Evolutionary conservation across 2,888 invertebrate genomes (phyloP).

Genomic region (Omphaloscelis lunosa): DNA sequence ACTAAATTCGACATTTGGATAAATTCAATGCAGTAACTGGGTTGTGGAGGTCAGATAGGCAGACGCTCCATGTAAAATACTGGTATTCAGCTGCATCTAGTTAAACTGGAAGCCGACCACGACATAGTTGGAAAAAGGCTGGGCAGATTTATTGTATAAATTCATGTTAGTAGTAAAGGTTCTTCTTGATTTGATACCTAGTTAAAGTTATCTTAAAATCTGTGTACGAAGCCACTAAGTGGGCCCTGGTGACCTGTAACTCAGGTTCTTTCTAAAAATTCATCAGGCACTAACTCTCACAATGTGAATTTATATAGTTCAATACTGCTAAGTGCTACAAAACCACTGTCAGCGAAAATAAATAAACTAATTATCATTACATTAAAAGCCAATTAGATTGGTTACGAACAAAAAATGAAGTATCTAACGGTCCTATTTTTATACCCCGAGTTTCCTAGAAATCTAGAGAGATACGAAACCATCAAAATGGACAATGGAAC

Average conservation of each 20-base stretch:
- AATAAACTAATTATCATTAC: no score
- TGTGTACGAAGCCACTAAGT: background rate
- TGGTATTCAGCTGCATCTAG: no score
- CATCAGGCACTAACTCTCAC: background rate
- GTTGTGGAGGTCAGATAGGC: no score
- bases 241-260: background rate
- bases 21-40: background rate
- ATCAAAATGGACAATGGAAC: slow-evolving; percentile 25
- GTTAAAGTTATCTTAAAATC: background rate
- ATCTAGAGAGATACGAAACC: slow-evolving; percentile 9
- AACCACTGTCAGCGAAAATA: no score
- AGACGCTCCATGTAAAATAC: no score
- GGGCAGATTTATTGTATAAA: background rate
- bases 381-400: background rate
- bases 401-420: background rate
- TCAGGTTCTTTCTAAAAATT: background rate
- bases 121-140: no score
- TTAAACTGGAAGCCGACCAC: no score
- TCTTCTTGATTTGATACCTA: background rate
- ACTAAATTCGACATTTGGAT: slow-evolving; percentile 7
- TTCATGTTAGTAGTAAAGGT: background rate
- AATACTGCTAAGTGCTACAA: no score
- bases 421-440: background rate
- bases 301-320: no score
- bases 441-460: background rate